These are phyloP conservation scores for Aythya baeri DNA, from an alignment of 2,113 vertebrate genomes.

Conservation along the genomic window DNA sequence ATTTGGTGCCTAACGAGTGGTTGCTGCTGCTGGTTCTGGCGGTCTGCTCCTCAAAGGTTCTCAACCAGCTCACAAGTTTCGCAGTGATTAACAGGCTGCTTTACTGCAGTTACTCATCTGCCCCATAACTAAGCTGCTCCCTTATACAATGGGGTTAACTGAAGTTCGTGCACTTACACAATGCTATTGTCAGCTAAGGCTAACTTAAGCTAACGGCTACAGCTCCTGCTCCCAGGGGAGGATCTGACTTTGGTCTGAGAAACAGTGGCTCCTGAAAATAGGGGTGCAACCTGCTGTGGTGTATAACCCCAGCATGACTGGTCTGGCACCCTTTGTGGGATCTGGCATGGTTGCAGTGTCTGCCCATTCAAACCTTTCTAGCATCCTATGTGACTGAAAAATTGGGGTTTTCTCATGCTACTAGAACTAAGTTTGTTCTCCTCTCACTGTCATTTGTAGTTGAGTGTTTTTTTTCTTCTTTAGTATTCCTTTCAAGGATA, in stretches of 20 bases:
- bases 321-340: not conserved
- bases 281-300: not conserved
- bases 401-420: not conserved
- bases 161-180: not conserved
- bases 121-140: not conserved
- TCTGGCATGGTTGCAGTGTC: not conserved
- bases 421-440: not conserved
- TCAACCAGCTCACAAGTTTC: not conserved
- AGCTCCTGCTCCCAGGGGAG: not conserved
- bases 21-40: not conserved
- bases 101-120: not conserved
- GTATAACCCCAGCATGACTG: not conserved
- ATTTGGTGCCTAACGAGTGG: not conserved
- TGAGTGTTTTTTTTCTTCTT: not conserved
- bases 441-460: not conserved
- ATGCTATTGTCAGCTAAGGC: not conserved
- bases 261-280: not conserved
- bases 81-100: not conserved
- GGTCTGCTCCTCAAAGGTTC: not conserved
- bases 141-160: not conserved
- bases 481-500: not conserved
- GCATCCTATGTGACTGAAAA: not conserved
- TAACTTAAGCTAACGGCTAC: rapidly evolving
- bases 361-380: not conserved
- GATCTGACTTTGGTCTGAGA: not conserved